Percentiles rank a stretch among this genome's conserved stretches.
phyloP scores from a whole-genome alignment of 2,888 invertebrate genomes.

The Lypha dubia region DNA sequence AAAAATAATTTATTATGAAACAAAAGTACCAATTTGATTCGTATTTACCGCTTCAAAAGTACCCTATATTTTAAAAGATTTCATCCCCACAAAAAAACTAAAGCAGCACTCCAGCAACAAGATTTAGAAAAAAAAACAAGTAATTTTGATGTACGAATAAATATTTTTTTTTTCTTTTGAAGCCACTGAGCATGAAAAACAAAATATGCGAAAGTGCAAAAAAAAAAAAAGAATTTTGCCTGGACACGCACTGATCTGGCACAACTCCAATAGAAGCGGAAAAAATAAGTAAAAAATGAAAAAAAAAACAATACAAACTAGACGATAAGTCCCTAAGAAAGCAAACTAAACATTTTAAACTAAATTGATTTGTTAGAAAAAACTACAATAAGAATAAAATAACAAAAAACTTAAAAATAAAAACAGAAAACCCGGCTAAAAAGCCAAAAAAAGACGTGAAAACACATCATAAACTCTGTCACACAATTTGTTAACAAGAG shows the following conservation, averaged over 20 bases:
- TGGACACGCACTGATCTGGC: conserved; percentile 67
- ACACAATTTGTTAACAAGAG: conserved; percentile 63
- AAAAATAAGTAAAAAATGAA: conserved; percentile 15
- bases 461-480: conserved; percentile 52
- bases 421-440: conserved; percentile 16
- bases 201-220: conserved; percentile 27
- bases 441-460: not conserved
- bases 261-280: conserved; percentile 48
- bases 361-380: conserved; percentile 63
- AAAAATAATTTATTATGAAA: no score
- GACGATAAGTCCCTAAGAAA: conserved; percentile 39
- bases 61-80: no score
- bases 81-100: no score
- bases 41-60: no score
- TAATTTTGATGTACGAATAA: not conserved
- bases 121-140: conserved; percentile 2
- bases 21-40: no score
- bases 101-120: conserved; percentile 22
- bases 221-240: conserved; percentile 56
- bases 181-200: conserved; percentile 8
- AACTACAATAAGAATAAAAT: conserved; percentile 33
- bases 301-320: not conserved
- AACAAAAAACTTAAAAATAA: not conserved
- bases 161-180: not conserved
- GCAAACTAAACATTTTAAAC: conserved; percentile 50